phyloP scores from a whole-genome alignment of 1,140 invertebrate genomes.

The Palaemon carinicauda region DNA sequence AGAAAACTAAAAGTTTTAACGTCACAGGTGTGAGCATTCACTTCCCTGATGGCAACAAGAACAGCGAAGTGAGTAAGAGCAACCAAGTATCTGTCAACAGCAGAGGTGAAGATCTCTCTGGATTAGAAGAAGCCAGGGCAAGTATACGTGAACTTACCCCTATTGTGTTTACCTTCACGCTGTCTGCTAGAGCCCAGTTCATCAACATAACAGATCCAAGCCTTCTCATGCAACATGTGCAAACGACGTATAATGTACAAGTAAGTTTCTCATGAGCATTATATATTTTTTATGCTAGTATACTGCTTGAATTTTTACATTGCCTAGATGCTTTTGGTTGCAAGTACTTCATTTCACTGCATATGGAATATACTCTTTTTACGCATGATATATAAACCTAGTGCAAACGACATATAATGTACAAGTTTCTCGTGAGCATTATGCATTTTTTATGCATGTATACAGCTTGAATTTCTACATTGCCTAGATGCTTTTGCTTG shows the following conservation, averaged over 20 bases:
- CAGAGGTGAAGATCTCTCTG: slow-evolving; percentile 79
- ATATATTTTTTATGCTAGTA: too few species aligned
- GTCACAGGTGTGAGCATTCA: slow-evolving; percentile 56
- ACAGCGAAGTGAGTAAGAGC: slow-evolving; percentile 53
- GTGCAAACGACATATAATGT: slow-evolving; percentile 89
- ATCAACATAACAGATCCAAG: slow-evolving; percentile 78
- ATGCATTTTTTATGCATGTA: too few species aligned
- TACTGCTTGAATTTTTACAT: too few species aligned
- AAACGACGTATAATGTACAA: slow-evolving; percentile 88
- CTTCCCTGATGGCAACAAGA: slow-evolving; percentile 59
- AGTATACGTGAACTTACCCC: slow-evolving; percentile 88
- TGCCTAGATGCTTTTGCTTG: too few species aligned
- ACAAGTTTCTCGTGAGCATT: too few species aligned
- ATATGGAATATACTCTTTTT: too few species aligned
- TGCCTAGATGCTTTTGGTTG: too few species aligned
- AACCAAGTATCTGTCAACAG: slow-evolving; percentile 69
- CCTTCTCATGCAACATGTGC: slow-evolving; percentile 81
- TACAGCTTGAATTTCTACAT: too few species aligned
- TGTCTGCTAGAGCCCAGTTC: slow-evolving; percentile 80
- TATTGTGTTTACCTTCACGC: slow-evolving; percentile 89
- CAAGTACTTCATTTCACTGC: too few species aligned
- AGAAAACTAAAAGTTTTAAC: too few species aligned
- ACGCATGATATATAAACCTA: too few species aligned
- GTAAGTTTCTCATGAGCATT: too few species aligned
- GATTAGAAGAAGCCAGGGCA: slow-evolving; percentile 86